Evolutionary conservation across 35 echinoderm and acorn worm genomes (phyloP), one percentile per base, ranked within the genome.

Genomic region (Acanthaster planci): DNA sequence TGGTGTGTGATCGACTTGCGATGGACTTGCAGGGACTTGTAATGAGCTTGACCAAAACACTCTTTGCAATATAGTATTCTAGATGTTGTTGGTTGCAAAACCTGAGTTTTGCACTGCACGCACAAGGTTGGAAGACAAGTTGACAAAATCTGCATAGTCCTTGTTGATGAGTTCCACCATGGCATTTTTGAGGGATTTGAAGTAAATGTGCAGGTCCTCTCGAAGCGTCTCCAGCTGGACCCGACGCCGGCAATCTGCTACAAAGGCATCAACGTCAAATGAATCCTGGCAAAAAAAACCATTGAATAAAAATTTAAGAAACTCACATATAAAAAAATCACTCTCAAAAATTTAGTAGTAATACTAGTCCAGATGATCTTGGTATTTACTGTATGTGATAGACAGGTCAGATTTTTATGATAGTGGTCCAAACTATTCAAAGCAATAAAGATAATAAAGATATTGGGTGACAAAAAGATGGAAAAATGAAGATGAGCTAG

Each of bases 131-230:
- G 95, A 98, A 57, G 95, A 98, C 5, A 98, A 76, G 82, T 98
- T 98, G 8, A 98, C 95, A 98, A 98, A 98, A 89, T 98, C 95
- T 60, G 95, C 95, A 94, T 93, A 98, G 76, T 93, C 92, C 58
- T 98, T 93, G 80, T 98, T 98, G 32, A 98, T 98, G 15, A 98
- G 85, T 67, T 98, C 92, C 51, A 98, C 95, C 95, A 98, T 98
- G 50, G 95, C 95, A 94, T 93, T 98, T 81, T 93, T 98, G 32
- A 98, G 80, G 31, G 95, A 90, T 40, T 83, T 84, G 51, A 98
- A 98, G 89, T 98, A 98, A 35, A 94, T 78, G 38, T 98, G 92
- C 0, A 98, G 82, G 78, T 98, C 95, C 40, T 98, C 95, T 88
- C 92, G 47, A 8, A 98, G 57, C 2, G 92, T 93, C 82, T 98